A percentile compares a stretch with the other conserved stretches of the same genome.
Evolutionary conservation across 2,113 vertebrate genomes (phyloP).

Genomic region (Cryptomyrus ogoouensis): DNA sequence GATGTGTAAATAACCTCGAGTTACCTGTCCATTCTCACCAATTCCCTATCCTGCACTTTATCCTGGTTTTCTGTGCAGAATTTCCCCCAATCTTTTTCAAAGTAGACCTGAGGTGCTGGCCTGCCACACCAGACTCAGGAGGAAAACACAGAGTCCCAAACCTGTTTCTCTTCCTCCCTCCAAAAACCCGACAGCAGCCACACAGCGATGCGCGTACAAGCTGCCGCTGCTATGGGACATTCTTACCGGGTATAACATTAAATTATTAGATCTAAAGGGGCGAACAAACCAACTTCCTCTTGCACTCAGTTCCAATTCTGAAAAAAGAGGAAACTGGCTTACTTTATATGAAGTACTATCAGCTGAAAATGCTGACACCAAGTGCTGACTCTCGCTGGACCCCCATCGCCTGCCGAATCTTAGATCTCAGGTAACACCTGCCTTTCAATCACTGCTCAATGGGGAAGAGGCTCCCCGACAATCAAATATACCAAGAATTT

Average conservation of each 20-base stretch:
- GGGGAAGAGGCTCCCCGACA: not conserved
- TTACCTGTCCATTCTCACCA: not conserved
- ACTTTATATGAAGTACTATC: slow-evolving; percentile 7
- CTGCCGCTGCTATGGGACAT: not conserved
- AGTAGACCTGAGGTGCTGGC: not conserved
- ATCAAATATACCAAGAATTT: not conserved
- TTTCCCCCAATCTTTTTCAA: not conserved
- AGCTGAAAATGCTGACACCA: slow-evolving; percentile 7
- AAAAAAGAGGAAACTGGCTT: slow-evolving; percentile 12
- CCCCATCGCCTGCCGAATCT: not conserved
- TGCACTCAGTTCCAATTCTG: not conserved
- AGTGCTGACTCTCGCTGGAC: not conserved
- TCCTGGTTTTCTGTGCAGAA: not conserved
- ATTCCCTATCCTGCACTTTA: not conserved
- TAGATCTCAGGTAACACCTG: not conserved
- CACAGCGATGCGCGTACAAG: too few relatives aligned
- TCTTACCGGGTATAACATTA: not conserved
- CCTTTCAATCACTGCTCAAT: not conserved
- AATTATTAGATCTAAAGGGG: not conserved
- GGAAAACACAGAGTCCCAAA: not conserved
- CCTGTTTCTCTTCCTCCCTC: not conserved
- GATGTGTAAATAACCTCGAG: not conserved
- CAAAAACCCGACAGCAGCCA: not conserved
- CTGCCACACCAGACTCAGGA: not conserved
- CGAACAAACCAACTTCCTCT: not conserved